Evolutionary conservation across 2,888 invertebrate genomes (phyloP), one percentile per base, ranked within the genome.

Genomic region (Rotaria magnacalcarata): DNA sequence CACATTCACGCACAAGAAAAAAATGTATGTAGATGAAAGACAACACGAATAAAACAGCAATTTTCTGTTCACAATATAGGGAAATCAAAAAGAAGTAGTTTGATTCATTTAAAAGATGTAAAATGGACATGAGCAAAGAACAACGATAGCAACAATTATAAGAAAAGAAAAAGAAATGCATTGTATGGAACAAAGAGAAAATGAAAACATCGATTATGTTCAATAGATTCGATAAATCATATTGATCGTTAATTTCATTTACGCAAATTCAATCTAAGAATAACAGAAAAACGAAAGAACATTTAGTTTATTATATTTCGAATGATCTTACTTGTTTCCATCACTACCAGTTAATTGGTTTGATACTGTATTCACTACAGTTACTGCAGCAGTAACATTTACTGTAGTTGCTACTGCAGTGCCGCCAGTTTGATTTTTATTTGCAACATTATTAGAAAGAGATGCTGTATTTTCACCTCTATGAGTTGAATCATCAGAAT

Each of bases 391-490:
- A 19, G 80, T 47, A 47, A n/a, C 80, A 43, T 24, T 41, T n/a
- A 16, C 24, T n/a, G 47, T n/a, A 47, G 16, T 80, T 10, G 34
- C 80, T 80, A 47, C 10, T 47, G 80, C 19, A 8, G 21, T 47
- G 7, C 8, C n/a, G 8, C 11, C 4, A 24, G 43, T 47, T 80
- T 80, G 80, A 47, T 24, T 24, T 80, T 80, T 80, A 47, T 24
- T 47, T 24, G 10, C 41, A 2, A 3, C 10, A 80, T 47, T 54
- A 19, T 4, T 21, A 21, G 5, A 4, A 21, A 4, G 21, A 19
- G 3, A 1, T 4, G 86, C 52, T 41, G 56, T 34, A 86, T 85
- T 75, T 43, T 86, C 85, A 50, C 56, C 85, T 75, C 75, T 74
- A 58, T 58, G 85, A 41, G 41, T 16, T 11, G 80, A 80, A 19